phyloP scores from a whole-genome alignment of 2,113 vertebrate species.

The Hemiscyllium ocellatum region DNA sequence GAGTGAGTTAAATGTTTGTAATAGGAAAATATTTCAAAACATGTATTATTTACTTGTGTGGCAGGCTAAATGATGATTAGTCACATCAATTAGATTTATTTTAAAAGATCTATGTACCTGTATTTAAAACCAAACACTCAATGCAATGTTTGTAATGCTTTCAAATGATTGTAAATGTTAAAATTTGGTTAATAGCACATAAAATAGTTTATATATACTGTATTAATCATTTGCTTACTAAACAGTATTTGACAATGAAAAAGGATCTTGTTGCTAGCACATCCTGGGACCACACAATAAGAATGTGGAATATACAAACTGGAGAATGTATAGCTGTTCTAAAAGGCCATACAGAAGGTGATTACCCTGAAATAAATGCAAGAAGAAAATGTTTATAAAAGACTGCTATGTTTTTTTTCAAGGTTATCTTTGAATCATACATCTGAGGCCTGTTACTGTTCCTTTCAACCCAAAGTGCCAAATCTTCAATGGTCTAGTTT shows the following conservation, averaged over 20 bases:
- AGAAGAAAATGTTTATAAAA: background rate
- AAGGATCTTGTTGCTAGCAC: constrained; percentile 24
- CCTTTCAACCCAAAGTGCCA: background rate
- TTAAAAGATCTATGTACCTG: background rate
- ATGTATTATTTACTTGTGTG: background rate
- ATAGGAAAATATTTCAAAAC: background rate
- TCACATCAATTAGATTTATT: background rate
- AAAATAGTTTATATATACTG: background rate
- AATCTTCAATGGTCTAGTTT: background rate
- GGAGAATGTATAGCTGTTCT: constrained; percentile 29
- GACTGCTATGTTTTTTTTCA: background rate
- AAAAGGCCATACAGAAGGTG: constrained; percentile 33
- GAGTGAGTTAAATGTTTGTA: background rate
- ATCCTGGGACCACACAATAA: constrained; percentile 33
- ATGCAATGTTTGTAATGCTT: background rate
- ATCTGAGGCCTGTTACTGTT: background rate
- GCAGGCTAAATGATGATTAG: background rate
- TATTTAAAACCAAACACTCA: background rate
- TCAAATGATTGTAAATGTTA: background rate
- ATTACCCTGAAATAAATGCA: background rate
- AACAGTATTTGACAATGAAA: constrained; percentile 26
- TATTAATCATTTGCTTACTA: background rate
- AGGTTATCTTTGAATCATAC: background rate
- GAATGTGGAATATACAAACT: constrained; percentile 23
- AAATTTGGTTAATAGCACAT: background rate